A percentile compares a stretch with the other conserved stretches of the same genome.
phyloP scores from a whole-genome alignment of 2,113 vertebrate species.

The Actinemys pallida region DNA sequence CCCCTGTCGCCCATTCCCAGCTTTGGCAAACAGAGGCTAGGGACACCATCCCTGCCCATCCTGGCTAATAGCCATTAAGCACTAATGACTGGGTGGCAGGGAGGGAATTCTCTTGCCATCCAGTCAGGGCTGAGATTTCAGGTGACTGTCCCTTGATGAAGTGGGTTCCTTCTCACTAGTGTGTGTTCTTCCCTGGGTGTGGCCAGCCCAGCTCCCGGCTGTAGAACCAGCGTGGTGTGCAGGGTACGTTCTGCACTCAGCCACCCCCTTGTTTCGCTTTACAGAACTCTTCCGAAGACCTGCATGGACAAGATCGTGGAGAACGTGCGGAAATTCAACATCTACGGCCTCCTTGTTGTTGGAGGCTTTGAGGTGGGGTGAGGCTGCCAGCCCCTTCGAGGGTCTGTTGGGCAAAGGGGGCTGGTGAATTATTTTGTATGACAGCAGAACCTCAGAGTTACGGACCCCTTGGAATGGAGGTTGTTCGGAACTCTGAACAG shows the following conservation, averaged over 20 bases:
- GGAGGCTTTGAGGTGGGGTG: constrained; percentile 93
- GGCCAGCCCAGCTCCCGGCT: background rate
- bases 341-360: constrained; percentile 90
- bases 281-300: constrained; percentile 89
- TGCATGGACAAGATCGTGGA: constrained; percentile 89
- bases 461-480: too few relatives aligned
- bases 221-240: background rate
- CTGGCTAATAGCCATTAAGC: background rate
- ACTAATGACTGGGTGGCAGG: background rate
- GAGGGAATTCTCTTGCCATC: background rate
- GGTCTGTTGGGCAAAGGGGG: too few relatives aligned
- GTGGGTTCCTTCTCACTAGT: background rate
- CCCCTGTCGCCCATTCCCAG: too few relatives aligned
- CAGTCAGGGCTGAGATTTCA: background rate
- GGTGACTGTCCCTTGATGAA: background rate
- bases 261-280: fast-evolving
- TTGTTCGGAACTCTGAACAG: too few relatives aligned
- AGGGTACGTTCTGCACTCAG: fast-evolving
- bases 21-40: too few relatives aligned
- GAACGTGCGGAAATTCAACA: constrained; percentile 83
- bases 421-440: background rate
- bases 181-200: background rate
- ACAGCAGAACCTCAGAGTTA: too few relatives aligned
- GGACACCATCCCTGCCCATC: too few relatives aligned
- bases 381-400: too few relatives aligned